Evolutionary conservation across 2,797 vertebrate genomes (phyloP), one percentile per base, ranked within the genome.

Genomic region (Rhynchonycteris naso): DNA sequence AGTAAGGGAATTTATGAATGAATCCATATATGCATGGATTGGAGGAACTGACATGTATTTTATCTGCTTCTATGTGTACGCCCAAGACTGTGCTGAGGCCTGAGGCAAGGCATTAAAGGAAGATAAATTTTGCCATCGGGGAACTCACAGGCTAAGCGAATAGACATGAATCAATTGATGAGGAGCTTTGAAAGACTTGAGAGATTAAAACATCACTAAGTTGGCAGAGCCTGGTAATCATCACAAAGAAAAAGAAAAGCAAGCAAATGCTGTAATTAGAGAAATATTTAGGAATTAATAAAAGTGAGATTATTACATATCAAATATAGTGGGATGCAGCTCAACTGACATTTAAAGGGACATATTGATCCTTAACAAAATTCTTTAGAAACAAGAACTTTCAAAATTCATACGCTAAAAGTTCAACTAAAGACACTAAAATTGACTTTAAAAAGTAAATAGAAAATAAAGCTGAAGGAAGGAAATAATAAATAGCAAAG

Each of bases 131-230:
- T 88, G 35, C 16, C 35, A 10, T 66, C 80, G 16, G 28, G 14
- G 19, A 82, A 65, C 72, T 81, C 33, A n/a, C 22, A 83, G 61
- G 52, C 65, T 95, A 81, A 90, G 28, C 22, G 14, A 91, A 71
- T 65, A 80, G 86, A 28, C 7, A 8, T 8, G 15, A 90, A 89
- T 91, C 86, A 87, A 65, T 59, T 84, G 79, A 91, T 59, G 56
- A 88, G 93, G 38, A 89, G 16, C 71, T 96, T 80, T 72, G 66
- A 97, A 96, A 92, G 43, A 92, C 90, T 4, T 54, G 61, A 65
- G 87, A 97, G 65, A 26, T 83, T 88, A 91, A 95, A 91, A 87
- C 15, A 90, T 69, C 61, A 86, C 84, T 87, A 80, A 80, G 30
- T 90, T 92, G 38, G 19, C 28, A 52, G n/a, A 72, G 38, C 7